phyloP scores from a whole-genome alignment of 2,797 vertebrate genomes.

The Darevskia mixta region DNA sequence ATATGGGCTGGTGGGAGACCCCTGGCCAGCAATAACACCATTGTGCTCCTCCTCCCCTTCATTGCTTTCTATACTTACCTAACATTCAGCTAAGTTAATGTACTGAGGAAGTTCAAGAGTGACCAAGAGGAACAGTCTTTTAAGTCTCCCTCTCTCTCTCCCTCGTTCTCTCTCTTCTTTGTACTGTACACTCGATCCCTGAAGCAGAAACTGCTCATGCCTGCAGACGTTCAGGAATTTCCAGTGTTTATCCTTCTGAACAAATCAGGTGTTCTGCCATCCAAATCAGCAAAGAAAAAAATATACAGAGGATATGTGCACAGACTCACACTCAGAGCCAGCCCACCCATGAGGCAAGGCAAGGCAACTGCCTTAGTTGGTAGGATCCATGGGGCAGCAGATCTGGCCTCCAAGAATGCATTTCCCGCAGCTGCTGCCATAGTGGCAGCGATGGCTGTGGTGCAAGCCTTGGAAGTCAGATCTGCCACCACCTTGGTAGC shows the following conservation, averaged over 20 bases:
- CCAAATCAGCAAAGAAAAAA: neutral
- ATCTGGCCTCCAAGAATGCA: too few relatives aligned
- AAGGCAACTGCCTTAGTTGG: too few relatives aligned
- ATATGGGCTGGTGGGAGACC: constrained; percentile 19
- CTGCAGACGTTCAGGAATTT: neutral
- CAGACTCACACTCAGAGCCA: neutral
- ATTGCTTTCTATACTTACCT: neutral
- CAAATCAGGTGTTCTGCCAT: neutral
- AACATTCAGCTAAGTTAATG: neutral
- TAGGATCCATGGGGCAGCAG: too few relatives aligned
- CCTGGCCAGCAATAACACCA: neutral
- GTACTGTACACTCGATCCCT: neutral
- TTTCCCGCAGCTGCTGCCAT: too few relatives aligned
- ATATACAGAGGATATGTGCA: neutral
- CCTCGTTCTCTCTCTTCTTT: neutral
- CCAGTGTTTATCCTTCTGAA: neutral
- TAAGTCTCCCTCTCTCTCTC: too few relatives aligned
- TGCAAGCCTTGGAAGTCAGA: too few relatives aligned
- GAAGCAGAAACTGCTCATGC: neutral
- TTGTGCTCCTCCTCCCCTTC: constrained; percentile 2
- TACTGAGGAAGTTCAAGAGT: too few relatives aligned
- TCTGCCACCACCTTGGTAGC: too few relatives aligned
- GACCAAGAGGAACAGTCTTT: neutral
- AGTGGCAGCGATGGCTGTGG: too few relatives aligned
- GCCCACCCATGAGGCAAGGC: too few relatives aligned